Conservation (phyloP, 2,888 invertebrate species). For the Cryptosula pallasiana region DNA sequence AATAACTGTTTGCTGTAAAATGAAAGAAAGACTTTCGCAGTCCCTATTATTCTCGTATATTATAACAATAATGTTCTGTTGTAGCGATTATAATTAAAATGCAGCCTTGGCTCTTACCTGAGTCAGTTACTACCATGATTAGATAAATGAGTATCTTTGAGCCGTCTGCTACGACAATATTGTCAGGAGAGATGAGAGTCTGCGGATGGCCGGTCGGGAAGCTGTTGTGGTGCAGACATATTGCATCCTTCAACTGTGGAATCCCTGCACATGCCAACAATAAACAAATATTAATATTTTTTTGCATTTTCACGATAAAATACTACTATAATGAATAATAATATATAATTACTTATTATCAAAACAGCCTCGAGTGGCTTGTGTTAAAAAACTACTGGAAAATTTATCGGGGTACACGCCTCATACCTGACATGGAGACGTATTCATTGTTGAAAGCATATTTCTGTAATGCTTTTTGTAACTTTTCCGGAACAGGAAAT, state of each 20-base stretch:
- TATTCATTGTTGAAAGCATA: constrained; percentile 43
- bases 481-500: constrained; percentile 45
- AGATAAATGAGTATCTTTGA: constrained; percentile 50
- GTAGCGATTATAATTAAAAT: no score
- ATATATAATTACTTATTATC: no score
- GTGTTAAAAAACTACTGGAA: no score
- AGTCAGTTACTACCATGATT: constrained; percentile 41
- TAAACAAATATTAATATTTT: not conserved
- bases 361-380: no score
- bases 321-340: no score
- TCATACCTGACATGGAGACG: constrained; percentile 44
- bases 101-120: no score
- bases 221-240: constrained; percentile 39
- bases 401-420: no score
- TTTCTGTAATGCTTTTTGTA: constrained; percentile 38
- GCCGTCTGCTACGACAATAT: constrained; percentile 47
- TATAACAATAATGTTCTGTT: no score
- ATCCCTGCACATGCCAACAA: not conserved
- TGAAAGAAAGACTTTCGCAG: no score
- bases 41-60: no score
- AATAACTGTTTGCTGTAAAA: no score
- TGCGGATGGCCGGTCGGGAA: constrained; percentile 24
- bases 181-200: constrained; percentile 37
- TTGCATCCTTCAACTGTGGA: constrained; percentile 35
- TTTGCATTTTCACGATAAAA: no score